A percentile compares a stretch with the other conserved stretches of the same genome.
phyloP scores from a whole-genome alignment of 2,113 vertebrate genomes.

The Xenopus borealis region DNA sequence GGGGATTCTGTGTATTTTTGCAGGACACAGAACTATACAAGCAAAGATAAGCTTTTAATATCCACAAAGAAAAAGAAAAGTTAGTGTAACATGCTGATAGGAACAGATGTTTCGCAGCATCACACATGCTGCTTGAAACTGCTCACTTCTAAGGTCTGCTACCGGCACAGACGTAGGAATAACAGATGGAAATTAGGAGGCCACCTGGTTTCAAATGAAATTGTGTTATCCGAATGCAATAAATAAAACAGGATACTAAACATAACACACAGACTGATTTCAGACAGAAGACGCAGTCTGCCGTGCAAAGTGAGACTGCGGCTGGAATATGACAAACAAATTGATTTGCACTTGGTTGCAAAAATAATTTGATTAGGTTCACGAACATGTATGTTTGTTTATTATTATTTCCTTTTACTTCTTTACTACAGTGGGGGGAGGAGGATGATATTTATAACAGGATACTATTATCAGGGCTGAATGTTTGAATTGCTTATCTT shows the following conservation, averaged over 20 bases:
- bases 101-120: slow-evolving; percentile 48
- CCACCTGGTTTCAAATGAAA: slow-evolving; percentile 57
- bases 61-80: slow-evolving; percentile 19
- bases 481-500: slow-evolving; percentile 23
- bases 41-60: slow-evolving; percentile 24
- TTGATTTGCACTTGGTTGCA: slow-evolving; percentile 6
- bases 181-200: slow-evolving; percentile 57
- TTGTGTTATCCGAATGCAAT: slow-evolving; percentile 54
- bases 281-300: slow-evolving; percentile 25
- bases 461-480: slow-evolving; percentile 14
- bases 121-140: slow-evolving; percentile 51
- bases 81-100: slow-evolving; percentile 34
- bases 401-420: slow-evolving; percentile 5
- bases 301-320: slow-evolving; percentile 30
- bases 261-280: slow-evolving; percentile 28
- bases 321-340: slow-evolving; percentile 38
- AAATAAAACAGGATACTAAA: slow-evolving; percentile 54
- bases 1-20: background rate
- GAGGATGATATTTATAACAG: background rate
- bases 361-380: slow-evolving; percentile 31
- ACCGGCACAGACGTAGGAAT: slow-evolving; percentile 61
- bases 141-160: slow-evolving; percentile 51
- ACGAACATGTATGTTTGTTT: slow-evolving; percentile 3
- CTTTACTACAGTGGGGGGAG: background rate
- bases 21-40: background rate